Base-by-base conservation (phyloP, 92 coral and sea anemone genomes). In the Epizoanthus scotinus region DNA sequence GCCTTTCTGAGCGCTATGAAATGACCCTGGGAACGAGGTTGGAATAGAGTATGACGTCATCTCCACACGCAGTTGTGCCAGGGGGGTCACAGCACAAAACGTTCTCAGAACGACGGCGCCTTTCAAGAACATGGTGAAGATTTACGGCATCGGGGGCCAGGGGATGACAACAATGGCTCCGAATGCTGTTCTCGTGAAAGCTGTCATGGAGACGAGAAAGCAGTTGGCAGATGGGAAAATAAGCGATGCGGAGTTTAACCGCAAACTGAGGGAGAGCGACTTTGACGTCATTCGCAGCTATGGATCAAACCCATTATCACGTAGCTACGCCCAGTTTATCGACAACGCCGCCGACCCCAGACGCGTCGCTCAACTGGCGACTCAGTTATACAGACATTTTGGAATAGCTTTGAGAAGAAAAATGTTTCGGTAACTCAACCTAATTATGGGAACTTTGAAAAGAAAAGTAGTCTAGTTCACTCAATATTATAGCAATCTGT, bases 41-140 rank as follows among this genome's bases (percentile, higher is more conserved):
- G 77, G 77, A 47, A 28, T 70, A 7, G 77, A 70, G 31, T 49
- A 70, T 70, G 77, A 70, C 77, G 77, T 70, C 61, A 70, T 70
- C 27, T 70, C 77, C 77, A 40, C 77, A 7, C 77, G 77, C 60
- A 70, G 77, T 29, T 70, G 77, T 13, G 77, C 77, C 77, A 70
- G 77, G 61, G 77, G 77, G 77, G 77, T 70, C 24, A 70, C 77
- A 49, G 77, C 77, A 47, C 77, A 70, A 49, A 70, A 70, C 77
- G 77, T 70, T 14, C 49, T 70, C 61, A 59, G 61, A 49, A 70
- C 49, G 60, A 70, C 77, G 24, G 77, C 77, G 29, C 77, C 61
- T 7, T 70, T 70, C 13, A 70, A 19, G 24, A 70, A 70, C 61
- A 70, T 49, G 77, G 60, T 70, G 0, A 70, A 70, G 21, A 50